Evolutionary conservation across 2,113 vertebrate species (phyloP).

Genomic region (Eulacestoma nigropectus): DNA sequence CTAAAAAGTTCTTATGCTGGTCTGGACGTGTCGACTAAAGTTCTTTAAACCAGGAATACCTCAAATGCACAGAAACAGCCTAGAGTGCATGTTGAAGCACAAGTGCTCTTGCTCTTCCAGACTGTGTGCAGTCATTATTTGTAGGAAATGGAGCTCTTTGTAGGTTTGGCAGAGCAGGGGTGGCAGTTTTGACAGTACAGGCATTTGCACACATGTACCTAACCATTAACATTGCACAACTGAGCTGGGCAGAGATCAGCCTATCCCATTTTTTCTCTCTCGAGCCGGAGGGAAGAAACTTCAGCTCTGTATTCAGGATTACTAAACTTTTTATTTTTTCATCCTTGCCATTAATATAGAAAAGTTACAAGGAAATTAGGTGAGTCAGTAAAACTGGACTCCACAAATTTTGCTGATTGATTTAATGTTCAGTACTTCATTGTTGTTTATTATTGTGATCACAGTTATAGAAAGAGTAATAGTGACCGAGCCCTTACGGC

Average conservation of each 20-base stretch:
- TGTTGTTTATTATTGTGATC: neutral
- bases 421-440: neutral
- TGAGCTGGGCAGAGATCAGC: neutral
- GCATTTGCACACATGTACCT: neutral
- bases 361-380: neutral
- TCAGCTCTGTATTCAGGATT: neutral
- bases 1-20: neutral
- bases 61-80: neutral
- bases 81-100: neutral
- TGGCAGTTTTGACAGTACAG: neutral
- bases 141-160: neutral
- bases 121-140: neutral
- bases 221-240: neutral
- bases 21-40: neutral
- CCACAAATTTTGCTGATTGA: neutral
- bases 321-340: neutral
- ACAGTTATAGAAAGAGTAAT: neutral
- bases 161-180: neutral
- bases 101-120: neutral
- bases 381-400: neutral
- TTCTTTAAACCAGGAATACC: neutral
- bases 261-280: neutral
- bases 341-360: neutral
- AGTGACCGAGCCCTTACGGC: neutral
- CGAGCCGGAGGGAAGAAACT: neutral